Base-by-base conservation (phyloP, 2,888 invertebrate species). In the Pelosia muscerda region DNA sequence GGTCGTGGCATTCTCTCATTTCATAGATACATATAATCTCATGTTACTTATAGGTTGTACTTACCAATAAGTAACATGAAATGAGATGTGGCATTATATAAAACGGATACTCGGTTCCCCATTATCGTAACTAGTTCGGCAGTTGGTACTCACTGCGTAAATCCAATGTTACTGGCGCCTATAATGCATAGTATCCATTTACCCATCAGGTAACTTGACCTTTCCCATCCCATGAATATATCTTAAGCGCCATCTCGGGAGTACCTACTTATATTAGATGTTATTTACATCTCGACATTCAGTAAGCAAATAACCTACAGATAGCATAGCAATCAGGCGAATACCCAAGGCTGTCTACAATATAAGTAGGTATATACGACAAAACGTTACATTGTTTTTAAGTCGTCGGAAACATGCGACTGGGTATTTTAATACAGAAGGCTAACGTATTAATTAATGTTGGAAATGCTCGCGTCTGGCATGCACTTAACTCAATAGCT, bases 311-410 rank as follows among this genome's bases (percentile, higher is more conserved):
- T 66, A 74, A 31, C 22, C 73, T 55, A 66, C 58, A 73, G 63
- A 67, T 66, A 75, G 72, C 67, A 54, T 73, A 73, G 26, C 67
- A 70, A 74, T 78, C 49, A 68, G 25, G 58, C 55, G 15, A 66
- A 61, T 57, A 68, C 73, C 72, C 71, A 79, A 73, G 71, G 71
- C 74, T 78, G 72, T 74, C 70, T 78, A 81, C 75, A 80, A 83
- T 77, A 82, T 25, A 6, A 10, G 4, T 6, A n/a, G n/a, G 28
- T 28, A 49, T 49, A 19, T 77, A 78, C 75, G 74, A 74, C 72
- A 88, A 86, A 86, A 84, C 80, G 70, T 81, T 86, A 92, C 92
- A 90, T 84, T 90, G 92, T 92, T 88, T 79, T 73, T 77, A 82
- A 83, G 78, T 73, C 77, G 77, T 77, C 78, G 80, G 72, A 73